Evolutionary conservation across 2,888 invertebrate species (phyloP), one percentile per base, ranked within the genome.

Genomic region (Leptinotarsa rubiginosa): DNA sequence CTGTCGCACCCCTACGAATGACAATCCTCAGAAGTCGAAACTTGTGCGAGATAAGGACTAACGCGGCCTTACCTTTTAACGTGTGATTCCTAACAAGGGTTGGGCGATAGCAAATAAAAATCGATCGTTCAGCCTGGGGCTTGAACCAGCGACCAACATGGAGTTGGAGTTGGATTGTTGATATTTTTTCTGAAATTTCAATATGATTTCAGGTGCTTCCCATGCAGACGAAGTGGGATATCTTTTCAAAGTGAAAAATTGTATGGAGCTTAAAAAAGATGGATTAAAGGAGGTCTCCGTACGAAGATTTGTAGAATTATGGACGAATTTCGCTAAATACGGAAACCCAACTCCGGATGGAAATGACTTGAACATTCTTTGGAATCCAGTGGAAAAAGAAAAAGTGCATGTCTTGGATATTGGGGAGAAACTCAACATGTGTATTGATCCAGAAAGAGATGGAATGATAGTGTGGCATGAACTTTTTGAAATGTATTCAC

Each of bases 311-410:
- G 75, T 82, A 4, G 80, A 79, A 69, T 64, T 85, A 13, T 85
- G 85, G 85, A 81, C 83, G 0, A 83, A 84, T 78, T 85, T 85
- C 71, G 85, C 84, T 3, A 81, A 76, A 75, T 77, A 49, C 65
- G 78, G 80, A 4, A 77, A 82, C 71, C 83, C 83, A 16, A 80
- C 79, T 12, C 80, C 81, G 4, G 52, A 73, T 16, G 74, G 59
- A 47, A 76, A 74, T 12, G 74, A 78, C 59, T 69, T 79, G 22
- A 72, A 74, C 16, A 47, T 77, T 56, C 69, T 20, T 13, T 86
- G 86, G 85, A 78, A 82, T 71, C 83, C 84, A 2, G 77, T 81
- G 4, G 74, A 74, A 16, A 64, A 76, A 12, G 73, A 80, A 15
- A 47, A 78, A 52, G 69, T 83, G n/a, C 65, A 85, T 68, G 83